These are phyloP conservation scores for Drosophila incognita DNA, from an alignment of 2,888 invertebrate genomes.

Conservation along the genomic window DNA sequence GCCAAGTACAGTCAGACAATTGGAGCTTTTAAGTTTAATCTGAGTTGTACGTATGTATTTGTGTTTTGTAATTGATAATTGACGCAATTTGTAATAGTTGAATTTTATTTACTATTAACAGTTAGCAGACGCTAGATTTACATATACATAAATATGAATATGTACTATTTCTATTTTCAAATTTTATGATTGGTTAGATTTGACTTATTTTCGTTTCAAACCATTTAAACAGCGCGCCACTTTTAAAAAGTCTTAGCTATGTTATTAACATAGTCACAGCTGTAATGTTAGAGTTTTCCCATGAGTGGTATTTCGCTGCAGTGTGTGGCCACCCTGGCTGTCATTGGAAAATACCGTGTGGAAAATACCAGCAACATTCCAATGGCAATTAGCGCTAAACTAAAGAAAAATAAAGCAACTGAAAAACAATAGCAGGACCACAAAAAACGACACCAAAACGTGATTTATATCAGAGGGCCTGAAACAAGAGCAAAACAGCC, in stretches of 20 bases:
- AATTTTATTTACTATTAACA: constrained; percentile 12
- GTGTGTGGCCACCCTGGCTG: constrained; percentile 24
- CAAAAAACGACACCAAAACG: constrained; percentile 43
- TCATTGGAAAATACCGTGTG: constrained; percentile 47
- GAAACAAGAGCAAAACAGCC: background rate
- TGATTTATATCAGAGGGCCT: constrained; percentile 36
- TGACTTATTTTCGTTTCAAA: background rate
- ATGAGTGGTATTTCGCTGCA: background rate
- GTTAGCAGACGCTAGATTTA: constrained; percentile 1
- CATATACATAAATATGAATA: constrained; percentile 6
- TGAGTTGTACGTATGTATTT: constrained; percentile 10
- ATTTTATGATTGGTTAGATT: background rate
- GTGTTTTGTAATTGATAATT: constrained; percentile 33
- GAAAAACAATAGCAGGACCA: constrained; percentile 57
- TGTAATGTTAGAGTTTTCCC: background rate
- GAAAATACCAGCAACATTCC: constrained; percentile 61
- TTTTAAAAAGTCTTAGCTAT: background rate
- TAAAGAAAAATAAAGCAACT: constrained; percentile 35
- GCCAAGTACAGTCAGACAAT: constrained; percentile 32
- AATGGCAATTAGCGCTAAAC: constrained; percentile 68
- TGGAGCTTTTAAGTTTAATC: constrained; percentile 9
- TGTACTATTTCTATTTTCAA: background rate
- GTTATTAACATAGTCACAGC: background rate
- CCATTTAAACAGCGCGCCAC: constrained; percentile 31
- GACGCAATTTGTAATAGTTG: constrained; percentile 19